These are phyloP conservation scores for Urocynchramus pylzowi DNA, from an alignment of 2,113 vertebrate species.

Conservation along the genomic window DNA sequence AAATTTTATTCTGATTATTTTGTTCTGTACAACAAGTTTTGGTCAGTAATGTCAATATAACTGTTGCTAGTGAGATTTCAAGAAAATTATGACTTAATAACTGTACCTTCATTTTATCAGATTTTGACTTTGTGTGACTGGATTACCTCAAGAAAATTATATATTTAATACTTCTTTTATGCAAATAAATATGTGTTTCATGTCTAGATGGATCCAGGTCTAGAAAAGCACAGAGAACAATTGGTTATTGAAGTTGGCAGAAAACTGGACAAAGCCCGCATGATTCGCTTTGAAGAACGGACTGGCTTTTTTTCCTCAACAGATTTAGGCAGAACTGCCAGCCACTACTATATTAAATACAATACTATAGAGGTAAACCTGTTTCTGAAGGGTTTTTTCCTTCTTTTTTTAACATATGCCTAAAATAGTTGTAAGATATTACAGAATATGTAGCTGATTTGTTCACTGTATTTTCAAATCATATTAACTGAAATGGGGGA, in stretches of 20 bases:
- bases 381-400: background rate
- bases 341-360: conserved; percentile 97
- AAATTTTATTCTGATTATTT: background rate
- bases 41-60: background rate
- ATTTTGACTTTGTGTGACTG: background rate
- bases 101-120: background rate
- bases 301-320: conserved; percentile 96
- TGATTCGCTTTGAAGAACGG: conserved; percentile 97
- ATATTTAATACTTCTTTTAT: background rate
- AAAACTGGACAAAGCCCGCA: conserved; percentile 92
- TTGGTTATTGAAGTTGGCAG: conserved; percentile 87
- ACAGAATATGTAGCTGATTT: background rate
- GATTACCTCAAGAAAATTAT: background rate
- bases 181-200: background rate
- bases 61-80: background rate
- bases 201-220: conserved; percentile 85
- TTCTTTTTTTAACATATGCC: background rate
- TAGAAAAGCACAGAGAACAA: conserved; percentile 91
- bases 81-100: background rate
- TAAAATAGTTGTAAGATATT: background rate
- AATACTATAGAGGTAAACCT: conserved; percentile 93
- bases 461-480: background rate
- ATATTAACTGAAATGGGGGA: background rate
- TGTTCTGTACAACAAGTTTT: background rate
- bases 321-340: conserved; percentile 93